Conservation (phyloP, 37 sponge, comb jelly and placozoan species). For the Oopsacas minuta region DNA sequence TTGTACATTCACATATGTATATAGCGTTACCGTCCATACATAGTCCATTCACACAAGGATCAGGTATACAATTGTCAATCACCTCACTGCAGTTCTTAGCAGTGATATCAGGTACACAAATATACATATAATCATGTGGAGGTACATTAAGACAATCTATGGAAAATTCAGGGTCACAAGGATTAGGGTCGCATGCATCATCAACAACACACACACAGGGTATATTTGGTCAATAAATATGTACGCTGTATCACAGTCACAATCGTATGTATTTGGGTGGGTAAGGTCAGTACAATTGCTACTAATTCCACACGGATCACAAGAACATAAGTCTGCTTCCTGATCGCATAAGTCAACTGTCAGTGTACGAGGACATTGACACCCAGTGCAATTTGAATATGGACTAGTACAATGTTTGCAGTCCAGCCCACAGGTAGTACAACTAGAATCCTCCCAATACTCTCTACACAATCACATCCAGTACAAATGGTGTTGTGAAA, state of each 20-base stretch:
- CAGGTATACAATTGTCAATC: constrained; percentile 9
- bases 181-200: constrained; percentile 21
- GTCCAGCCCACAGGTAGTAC: no score
- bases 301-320: constrained; percentile 11
- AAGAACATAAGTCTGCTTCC: neutral
- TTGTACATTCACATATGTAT: neutral
- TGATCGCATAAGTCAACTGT: constrained; percentile 7
- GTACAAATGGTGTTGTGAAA: no score
- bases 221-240: neutral
- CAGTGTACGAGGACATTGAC: neutral
- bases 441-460: no score
- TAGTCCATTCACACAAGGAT: constrained; percentile 19
- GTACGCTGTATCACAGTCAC: neutral
- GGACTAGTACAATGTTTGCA: neutral
- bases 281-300: constrained; percentile 23
- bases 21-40: neutral
- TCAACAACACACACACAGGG: neutral
- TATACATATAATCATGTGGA: constrained; percentile 23
- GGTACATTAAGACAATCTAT: neutral
- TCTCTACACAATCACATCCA: no score
- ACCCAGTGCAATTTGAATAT: neutral
- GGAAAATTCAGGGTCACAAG: constrained; percentile 11
- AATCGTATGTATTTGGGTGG: neutral
- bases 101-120: constrained; percentile 21
- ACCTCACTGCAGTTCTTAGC: constrained; percentile 22